phyloP scores from a whole-genome alignment of 1,140 invertebrate genomes.

The Hermetia illucens region DNA sequence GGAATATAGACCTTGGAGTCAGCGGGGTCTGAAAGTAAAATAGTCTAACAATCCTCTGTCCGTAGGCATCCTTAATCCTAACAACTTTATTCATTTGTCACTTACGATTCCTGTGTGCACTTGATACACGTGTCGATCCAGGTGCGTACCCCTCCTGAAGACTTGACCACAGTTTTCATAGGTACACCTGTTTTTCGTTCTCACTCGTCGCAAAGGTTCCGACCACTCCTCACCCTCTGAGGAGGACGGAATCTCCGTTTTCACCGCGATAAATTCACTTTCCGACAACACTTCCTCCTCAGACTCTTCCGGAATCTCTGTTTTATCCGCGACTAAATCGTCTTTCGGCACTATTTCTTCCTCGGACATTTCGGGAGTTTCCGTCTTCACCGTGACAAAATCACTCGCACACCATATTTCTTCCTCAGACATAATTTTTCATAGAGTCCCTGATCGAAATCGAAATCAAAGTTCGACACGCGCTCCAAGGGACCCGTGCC shows the following conservation, averaged over 20 bases:
- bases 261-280: slow-evolving; percentile 9
- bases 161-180: slow-evolving; percentile 13
- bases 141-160: slow-evolving; percentile 21
- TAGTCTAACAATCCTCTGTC: too few relatives aligned
- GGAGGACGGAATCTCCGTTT: slow-evolving; percentile 11
- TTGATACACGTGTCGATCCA: slow-evolving; percentile 28
- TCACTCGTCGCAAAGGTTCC: neutral
- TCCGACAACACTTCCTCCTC: slow-evolving; percentile 15
- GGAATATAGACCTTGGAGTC: too few relatives aligned
- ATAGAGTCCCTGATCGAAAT: too few relatives aligned
- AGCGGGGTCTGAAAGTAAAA: too few relatives aligned
- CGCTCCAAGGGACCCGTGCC: too few relatives aligned
- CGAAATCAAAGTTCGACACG: too few relatives aligned
- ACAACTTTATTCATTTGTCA: too few relatives aligned
- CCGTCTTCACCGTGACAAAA: too few relatives aligned
- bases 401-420: too few relatives aligned
- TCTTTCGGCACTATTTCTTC: slow-evolving; percentile 1
- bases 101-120: slow-evolving; percentile 23
- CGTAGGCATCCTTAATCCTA: too few relatives aligned
- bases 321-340: slow-evolving; percentile 6
- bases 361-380: too few relatives aligned
- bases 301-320: slow-evolving; percentile 22
- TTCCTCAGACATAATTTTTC: too few relatives aligned
- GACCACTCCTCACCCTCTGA: neutral
- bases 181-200: slow-evolving; percentile 18